A percentile compares a stretch with the other conserved stretches of the same genome.
These are phyloP conservation scores for Manis javanica DNA, from an alignment of 2,797 vertebrate species.

Conservation along the genomic window DNA sequence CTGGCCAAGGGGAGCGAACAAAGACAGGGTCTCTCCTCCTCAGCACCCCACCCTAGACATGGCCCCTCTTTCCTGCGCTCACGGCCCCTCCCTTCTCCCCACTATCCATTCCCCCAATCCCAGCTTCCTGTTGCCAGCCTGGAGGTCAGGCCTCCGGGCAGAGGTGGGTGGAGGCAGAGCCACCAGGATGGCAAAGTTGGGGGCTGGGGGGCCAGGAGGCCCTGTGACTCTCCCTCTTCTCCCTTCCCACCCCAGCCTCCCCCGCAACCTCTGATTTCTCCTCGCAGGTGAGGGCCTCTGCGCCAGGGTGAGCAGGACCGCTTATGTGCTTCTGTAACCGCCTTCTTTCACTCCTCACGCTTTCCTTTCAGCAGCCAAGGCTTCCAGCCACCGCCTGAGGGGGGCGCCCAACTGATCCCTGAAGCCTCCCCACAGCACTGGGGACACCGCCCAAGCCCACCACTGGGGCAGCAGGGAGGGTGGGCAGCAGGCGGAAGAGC, in stretches of 20 bases:
- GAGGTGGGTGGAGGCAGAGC: constrained; percentile 62
- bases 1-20: constrained; percentile 25
- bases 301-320: not conserved
- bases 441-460: constrained; percentile 57
- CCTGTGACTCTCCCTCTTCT: constrained; percentile 72
- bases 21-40: constrained; percentile 74
- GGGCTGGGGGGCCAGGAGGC: constrained; percentile 69
- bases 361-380: constrained; percentile 82
- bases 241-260: constrained; percentile 62
- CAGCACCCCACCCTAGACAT: constrained; percentile 28
- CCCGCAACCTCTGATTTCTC: constrained; percentile 79
- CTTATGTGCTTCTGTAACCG: constrained; percentile 69
- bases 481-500: not conserved
- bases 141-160: constrained; percentile 60
- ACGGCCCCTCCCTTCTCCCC: constrained; percentile 14
- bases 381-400: constrained; percentile 43
- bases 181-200: constrained; percentile 53
- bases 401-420: constrained; percentile 60
- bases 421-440: constrained; percentile 81
- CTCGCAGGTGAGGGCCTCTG: constrained; percentile 74
- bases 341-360: constrained; percentile 76
- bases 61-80: constrained; percentile 47
- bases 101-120: not conserved
- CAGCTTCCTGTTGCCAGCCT: constrained; percentile 56
- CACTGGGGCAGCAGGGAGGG: constrained; percentile 38